Percentiles rank a stretch among this genome's conserved stretches.
These are phyloP conservation scores for Pseudomyrmex pallidus DNA, from an alignment of 1,140 invertebrate genomes.

Conservation along the genomic window DNA sequence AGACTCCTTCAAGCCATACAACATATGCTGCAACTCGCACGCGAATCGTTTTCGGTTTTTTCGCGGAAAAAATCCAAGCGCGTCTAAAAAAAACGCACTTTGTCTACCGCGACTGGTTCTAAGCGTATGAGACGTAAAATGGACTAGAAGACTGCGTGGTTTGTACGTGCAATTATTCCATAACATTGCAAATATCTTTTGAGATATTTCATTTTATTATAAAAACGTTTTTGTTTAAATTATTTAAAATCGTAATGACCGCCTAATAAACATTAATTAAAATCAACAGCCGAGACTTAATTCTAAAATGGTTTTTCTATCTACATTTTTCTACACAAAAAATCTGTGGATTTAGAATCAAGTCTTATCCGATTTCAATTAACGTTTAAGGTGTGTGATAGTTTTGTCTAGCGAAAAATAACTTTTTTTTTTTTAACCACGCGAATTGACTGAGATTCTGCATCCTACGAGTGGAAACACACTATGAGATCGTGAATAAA, in stretches of 20 bases:
- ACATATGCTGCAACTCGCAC: slow-evolving; percentile 27
- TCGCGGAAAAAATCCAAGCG: slow-evolving; percentile 25
- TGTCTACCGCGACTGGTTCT: slow-evolving; percentile 1
- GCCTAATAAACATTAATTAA: slow-evolving; percentile 21
- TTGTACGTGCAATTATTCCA: slow-evolving; percentile 31
- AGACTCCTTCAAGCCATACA: slow-evolving; percentile 48
- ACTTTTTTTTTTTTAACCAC: not conserved
- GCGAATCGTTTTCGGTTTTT: not conserved
- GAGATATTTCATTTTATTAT: too few species aligned
- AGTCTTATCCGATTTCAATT: slow-evolving; percentile 25
- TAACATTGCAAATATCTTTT: slow-evolving; percentile 14
- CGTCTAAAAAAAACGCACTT: slow-evolving; percentile 20
- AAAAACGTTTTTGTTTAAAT: not conserved
- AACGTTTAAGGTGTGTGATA: not conserved
- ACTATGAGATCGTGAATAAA: too few species aligned
- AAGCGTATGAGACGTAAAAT: slow-evolving; percentile 35
- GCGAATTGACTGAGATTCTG: not conserved
- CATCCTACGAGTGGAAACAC: not conserved
- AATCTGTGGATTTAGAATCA: not conserved
- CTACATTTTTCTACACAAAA: not conserved
- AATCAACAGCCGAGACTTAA: not conserved
- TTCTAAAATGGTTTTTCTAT: not conserved
- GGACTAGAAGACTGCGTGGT: not conserved
- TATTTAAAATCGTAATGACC: not conserved
- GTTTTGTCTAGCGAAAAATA: too few species aligned